These are phyloP conservation scores for Propithecus perrieri DNA, from an alignment of 2,797 vertebrate species.

Conservation along the genomic window DNA sequence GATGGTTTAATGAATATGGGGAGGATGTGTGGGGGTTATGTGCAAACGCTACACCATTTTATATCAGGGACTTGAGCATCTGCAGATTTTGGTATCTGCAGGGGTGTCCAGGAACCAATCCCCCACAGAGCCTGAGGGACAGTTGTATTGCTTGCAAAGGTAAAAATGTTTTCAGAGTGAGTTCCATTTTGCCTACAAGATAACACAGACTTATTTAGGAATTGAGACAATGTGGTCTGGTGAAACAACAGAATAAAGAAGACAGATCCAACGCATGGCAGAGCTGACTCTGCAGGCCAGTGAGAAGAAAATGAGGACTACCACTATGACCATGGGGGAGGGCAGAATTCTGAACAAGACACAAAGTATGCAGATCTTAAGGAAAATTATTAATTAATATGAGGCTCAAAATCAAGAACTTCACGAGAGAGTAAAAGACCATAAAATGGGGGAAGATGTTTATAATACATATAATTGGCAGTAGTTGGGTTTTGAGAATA, in stretches of 20 bases:
- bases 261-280: not conserved
- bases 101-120: not conserved
- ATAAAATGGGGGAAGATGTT: not conserved
- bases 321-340: not conserved
- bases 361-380: not conserved
- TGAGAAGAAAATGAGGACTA: not conserved
- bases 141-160: not conserved
- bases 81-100: not conserved
- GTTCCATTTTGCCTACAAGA: not conserved
- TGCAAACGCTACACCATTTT: not conserved
- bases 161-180: slow-evolving; percentile 15
- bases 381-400: not conserved
- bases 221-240: not conserved
- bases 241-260: not conserved
- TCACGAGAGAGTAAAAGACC: not conserved
- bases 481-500: not conserved
- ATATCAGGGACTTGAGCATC: not conserved
- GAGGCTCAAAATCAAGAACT: not conserved
- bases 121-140: not conserved
- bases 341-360: not conserved
- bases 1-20: not conserved
- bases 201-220: not conserved
- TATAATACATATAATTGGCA: not conserved
- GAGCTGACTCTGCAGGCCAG: not conserved
- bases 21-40: not conserved